Percentiles rank a stretch among this genome's conserved stretches.
phyloP scores from a whole-genome alignment of 2,113 vertebrate genomes.

The Monarcha castaneiventris region DNA sequence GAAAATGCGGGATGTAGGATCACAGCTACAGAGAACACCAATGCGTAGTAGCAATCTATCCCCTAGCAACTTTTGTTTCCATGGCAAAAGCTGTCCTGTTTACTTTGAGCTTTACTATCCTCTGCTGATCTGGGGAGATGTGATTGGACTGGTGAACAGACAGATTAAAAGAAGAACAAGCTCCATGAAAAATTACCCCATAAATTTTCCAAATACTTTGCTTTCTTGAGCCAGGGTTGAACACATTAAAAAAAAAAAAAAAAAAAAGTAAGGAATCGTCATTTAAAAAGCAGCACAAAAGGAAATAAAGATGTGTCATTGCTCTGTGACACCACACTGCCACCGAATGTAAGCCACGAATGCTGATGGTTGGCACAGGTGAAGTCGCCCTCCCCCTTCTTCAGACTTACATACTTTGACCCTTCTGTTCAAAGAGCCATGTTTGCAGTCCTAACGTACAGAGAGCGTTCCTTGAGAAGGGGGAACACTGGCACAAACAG shows the following conservation, averaged over 20 bases:
- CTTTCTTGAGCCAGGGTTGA: not conserved
- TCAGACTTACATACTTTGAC: not conserved
- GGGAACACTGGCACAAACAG: accelerated
- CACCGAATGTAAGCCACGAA: not conserved
- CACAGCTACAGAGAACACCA: constrained; percentile 24
- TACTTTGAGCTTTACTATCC: constrained; percentile 43
- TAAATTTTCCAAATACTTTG: not conserved
- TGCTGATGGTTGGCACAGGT: not conserved
- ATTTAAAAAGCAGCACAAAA: not conserved
- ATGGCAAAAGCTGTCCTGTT: constrained; percentile 40
- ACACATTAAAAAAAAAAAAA: accelerated
- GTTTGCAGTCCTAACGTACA: not conserved
- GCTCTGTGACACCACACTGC: not conserved
- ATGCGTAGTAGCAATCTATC: constrained; percentile 13
- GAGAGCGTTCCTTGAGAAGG: not conserved
- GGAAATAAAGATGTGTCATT: not conserved
- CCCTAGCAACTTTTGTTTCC: constrained; percentile 64
- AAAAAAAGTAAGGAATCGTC: accelerated
- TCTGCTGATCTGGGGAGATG: not conserved
- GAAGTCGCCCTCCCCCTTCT: not conserved
- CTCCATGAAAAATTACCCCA: not conserved
- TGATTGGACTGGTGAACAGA: not conserved
- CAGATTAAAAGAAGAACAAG: not conserved
- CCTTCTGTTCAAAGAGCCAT: not conserved
- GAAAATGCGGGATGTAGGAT: not conserved